Conservation (phyloP, 2,888 invertebrate species). For the Mesorhabditis belari region DNA sequence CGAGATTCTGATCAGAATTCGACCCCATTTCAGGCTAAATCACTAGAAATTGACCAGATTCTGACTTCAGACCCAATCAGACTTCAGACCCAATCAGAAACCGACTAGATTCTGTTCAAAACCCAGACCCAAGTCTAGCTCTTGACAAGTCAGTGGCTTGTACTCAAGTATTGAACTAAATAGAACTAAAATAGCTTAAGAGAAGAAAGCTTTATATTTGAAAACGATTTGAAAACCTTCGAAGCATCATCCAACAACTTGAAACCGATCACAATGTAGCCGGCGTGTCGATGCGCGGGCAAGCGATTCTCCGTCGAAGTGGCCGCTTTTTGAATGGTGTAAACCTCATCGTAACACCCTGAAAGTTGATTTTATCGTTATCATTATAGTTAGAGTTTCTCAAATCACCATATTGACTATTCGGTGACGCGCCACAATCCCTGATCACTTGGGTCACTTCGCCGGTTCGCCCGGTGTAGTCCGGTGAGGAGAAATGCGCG, state of each 20-base stretch:
- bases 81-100: too few species aligned
- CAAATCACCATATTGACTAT: conserved; percentile 20
- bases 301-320: conserved; percentile 23
- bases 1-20: too few species aligned
- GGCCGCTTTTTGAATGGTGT: conserved; percentile 37
- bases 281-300: conserved; percentile 39
- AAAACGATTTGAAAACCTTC: conserved; percentile 11
- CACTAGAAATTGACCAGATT: too few species aligned
- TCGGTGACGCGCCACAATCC: conserved; percentile 25
- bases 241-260: conserved; percentile 38
- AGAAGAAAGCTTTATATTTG: background rate
- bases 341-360: conserved; percentile 47
- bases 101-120: too few species aligned
- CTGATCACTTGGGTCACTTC: conserved; percentile 25
- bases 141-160: too few species aligned
- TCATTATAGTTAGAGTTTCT: background rate
- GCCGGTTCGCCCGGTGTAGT: conserved; percentile 21
- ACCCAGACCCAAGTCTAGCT: too few species aligned
- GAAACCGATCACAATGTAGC: conserved; percentile 48
- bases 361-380: conserved; percentile 5
- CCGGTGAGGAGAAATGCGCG: conserved; percentile 30
- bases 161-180: too few species aligned
- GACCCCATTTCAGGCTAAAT: too few species aligned
- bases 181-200: background rate
- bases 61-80: too few species aligned